Evolutionary conservation across 2,113 vertebrate genomes (phyloP).

Genomic region (Struthidea cinerea): DNA sequence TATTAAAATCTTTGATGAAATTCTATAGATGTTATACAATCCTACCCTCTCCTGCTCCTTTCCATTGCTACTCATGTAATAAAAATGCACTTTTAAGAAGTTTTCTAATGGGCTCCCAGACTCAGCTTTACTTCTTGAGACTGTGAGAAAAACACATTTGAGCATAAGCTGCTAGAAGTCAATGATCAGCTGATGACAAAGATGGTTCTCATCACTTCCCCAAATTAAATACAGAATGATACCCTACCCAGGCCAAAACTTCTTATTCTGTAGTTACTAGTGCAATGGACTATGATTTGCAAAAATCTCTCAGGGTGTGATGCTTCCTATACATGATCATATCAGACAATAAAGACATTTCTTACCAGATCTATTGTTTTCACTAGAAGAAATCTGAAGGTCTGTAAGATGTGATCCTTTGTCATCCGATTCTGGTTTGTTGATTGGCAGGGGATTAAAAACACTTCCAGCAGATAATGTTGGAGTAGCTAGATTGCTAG

Average conservation of each 20-base stretch:
- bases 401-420: constrained; percentile 82
- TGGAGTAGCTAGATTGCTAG: constrained; percentile 67
- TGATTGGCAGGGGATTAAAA: constrained; percentile 82
- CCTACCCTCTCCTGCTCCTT: not conserved
- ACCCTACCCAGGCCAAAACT: not conserved
- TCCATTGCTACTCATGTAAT: not conserved
- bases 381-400: constrained; percentile 78
- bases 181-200: not conserved
- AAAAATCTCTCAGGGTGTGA: not conserved
- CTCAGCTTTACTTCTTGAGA: not conserved
- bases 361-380: constrained; percentile 84
- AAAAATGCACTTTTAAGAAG: not conserved
- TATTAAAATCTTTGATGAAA: not conserved
- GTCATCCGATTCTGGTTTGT: constrained; percentile 74
- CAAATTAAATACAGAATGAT: not conserved
- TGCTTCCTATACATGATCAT: fast-evolving
- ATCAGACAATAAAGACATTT: not conserved
- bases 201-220: not conserved
- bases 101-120: not conserved
- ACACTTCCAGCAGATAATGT: constrained; percentile 80
- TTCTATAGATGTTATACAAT: not conserved
- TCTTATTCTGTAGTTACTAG: not conserved
- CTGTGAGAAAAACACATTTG: not conserved
- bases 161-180: not conserved
- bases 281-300: not conserved